Evolutionary conservation across 2,113 vertebrate genomes (phyloP).

Genomic region (Plecturocebus donacophilus): DNA sequence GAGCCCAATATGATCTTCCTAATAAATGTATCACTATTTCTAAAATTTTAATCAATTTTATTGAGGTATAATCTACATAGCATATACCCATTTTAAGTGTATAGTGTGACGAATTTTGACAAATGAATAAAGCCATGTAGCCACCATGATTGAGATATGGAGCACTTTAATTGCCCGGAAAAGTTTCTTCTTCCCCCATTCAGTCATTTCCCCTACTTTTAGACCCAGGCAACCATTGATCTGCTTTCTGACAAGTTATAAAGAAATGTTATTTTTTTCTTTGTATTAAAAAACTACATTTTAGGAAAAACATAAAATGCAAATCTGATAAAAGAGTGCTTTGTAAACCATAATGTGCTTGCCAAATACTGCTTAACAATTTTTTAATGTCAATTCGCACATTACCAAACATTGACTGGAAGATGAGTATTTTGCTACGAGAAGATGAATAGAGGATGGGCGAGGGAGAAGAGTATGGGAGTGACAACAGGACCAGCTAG

Average conservation of each 20-base stretch:
- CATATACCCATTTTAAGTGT: background rate
- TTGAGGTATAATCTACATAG: background rate
- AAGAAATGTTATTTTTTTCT: background rate
- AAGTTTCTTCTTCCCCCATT: background rate
- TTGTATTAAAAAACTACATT: background rate
- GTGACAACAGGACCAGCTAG: background rate
- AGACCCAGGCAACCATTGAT: background rate
- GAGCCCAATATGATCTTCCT: background rate
- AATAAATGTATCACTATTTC: slow-evolving; percentile 4
- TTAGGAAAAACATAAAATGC: slow-evolving; percentile 35
- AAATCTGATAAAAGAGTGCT: background rate
- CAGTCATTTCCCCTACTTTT: background rate
- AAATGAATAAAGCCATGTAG: background rate
- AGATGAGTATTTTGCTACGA: background rate
- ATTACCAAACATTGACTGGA: background rate
- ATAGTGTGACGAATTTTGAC: background rate
- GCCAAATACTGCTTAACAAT: background rate
- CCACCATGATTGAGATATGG: background rate
- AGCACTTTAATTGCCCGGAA: background rate
- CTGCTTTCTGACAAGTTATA: background rate
- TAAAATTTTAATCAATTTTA: background rate
- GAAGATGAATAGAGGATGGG: background rate
- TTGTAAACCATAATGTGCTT: background rate
- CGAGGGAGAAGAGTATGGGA: background rate
- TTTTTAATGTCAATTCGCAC: background rate